Base-by-base conservation (phyloP, 2,888 invertebrate species). In the Sesamia inferens region DNA sequence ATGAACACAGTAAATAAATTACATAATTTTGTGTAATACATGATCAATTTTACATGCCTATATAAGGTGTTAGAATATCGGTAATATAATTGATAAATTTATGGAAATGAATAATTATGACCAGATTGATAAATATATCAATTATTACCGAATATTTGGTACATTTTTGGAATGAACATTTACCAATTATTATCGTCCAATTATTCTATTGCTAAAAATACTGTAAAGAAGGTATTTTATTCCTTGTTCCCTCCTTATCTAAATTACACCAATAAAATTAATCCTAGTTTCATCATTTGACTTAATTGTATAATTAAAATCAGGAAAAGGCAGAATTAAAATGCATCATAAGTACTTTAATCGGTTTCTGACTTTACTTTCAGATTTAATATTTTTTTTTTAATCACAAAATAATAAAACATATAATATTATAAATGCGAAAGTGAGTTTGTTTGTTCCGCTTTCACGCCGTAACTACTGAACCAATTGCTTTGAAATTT, bases 1-100 rank as follows among this genome's bases (percentile, higher is more conserved):
- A 31, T 55, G 3, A 19, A 13, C 54, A 3, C 42, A 24, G n/a
- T 44, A 16, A 58, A 67, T 58, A 22, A 16, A 59, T 71, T 67
- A 55, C 77, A 64, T 55, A 55, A 51, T 39, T 55, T 77, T 82
- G n/a, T 65, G 31, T n/a, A 54, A 31, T 31, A 65, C 14, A 24
- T 31, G 13, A 14, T 54, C 14, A 31, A n/a, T 31, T 31, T 5
- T 14, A 51, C 5, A 64, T 24, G 31, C 8, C 57, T 57, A 22
- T 3, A 0, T 44, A 16, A 0, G 22, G 11, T 13, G 47, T 5
- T 13, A 63, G 24, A 13, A 47, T 2, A 63, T 63, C 24, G 7
- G 16, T 19, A 13, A 31, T 13, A 24, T 13, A 24, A 47, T 22
- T 39, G 2, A 61, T 14, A 22, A n/a, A n/a, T 22, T 42, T 44